phyloP scores from a whole-genome alignment of 1,140 invertebrate species.

The Drosophila kanapiae region DNA sequence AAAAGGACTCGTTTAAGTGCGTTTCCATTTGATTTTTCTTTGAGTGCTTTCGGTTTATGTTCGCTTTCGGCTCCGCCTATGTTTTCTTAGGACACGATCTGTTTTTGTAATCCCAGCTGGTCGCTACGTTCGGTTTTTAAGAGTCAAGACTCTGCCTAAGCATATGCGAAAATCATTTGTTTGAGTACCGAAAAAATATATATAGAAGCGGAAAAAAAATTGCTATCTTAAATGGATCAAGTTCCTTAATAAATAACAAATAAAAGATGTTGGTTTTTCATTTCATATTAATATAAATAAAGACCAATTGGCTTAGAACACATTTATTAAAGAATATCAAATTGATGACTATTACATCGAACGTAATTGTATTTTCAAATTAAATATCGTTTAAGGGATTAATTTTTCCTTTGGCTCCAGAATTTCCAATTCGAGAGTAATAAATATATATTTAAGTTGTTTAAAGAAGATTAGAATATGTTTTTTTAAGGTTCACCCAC shows the following conservation, averaged over 20 bases:
- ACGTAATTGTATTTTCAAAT: background rate
- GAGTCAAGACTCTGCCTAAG: background rate
- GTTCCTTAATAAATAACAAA: too few species aligned
- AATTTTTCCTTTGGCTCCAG: background rate
- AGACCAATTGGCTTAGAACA: too few species aligned
- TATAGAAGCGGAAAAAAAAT: background rate
- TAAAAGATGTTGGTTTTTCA: too few species aligned
- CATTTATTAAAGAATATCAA: background rate
- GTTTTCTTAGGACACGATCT: slow-evolving; percentile 19
- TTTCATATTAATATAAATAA: too few species aligned
- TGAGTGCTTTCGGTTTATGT: slow-evolving; percentile 37
- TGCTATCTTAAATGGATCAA: too few species aligned
- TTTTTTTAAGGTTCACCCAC: too few species aligned
- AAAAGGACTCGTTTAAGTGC: slow-evolving; percentile 49
- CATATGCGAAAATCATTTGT: slow-evolving; percentile 16
- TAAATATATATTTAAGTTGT: background rate
- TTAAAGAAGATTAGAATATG: slow-evolving; percentile 7
- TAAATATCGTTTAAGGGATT: background rate
- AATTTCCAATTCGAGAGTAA: background rate
- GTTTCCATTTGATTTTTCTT: slow-evolving; percentile 40
- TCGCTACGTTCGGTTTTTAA: slow-evolving; percentile 14
- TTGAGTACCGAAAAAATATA: background rate
- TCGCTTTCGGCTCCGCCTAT: slow-evolving; percentile 4
- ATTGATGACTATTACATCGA: too few species aligned
- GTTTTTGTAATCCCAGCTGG: background rate